Evolutionary conservation across 2,888 invertebrate genomes (phyloP).

Genomic region (Calephelis perditalis): DNA sequence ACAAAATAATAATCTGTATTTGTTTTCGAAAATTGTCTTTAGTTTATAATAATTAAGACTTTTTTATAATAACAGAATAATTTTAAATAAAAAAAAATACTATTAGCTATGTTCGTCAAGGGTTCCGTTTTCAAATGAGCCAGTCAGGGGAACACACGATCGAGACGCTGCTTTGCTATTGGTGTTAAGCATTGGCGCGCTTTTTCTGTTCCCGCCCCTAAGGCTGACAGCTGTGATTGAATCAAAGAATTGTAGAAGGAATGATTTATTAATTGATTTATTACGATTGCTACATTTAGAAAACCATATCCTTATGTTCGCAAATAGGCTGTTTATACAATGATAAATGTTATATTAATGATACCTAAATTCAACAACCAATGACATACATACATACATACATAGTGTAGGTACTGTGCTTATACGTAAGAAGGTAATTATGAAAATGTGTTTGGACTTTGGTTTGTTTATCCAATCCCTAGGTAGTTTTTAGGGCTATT

Average conservation of each 20-base stretch:
- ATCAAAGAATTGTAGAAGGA: constrained; percentile 41
- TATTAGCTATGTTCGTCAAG: constrained; percentile 51
- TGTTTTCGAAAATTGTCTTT: background rate
- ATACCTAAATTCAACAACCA: too few relatives aligned
- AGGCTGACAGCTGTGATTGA: constrained; percentile 71
- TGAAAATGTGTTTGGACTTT: too few relatives aligned
- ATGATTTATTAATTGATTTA: constrained; percentile 59
- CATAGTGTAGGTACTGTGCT: too few relatives aligned
- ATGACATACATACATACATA: too few relatives aligned
- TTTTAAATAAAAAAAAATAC: constrained; percentile 28
- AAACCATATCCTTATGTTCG: background rate
- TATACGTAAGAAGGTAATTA: too few relatives aligned
- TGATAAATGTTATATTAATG: too few relatives aligned
- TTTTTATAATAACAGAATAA: background rate
- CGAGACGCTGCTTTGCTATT: constrained; percentile 54
- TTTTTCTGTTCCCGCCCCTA: constrained; percentile 71
- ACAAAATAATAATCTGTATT: too few relatives aligned
- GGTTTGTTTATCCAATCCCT: too few relatives aligned
- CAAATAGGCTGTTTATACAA: background rate
- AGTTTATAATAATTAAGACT: background rate
- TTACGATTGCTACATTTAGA: background rate
- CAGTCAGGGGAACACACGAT: constrained; percentile 53
- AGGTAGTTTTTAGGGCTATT: too few relatives aligned
- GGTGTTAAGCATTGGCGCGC: constrained; percentile 72
- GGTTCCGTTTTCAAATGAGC: constrained; percentile 69